A percentile compares a stretch with the other conserved stretches of the same genome.
phyloP scores from a whole-genome alignment of 1,140 invertebrate genomes.

The Drosophila jambulina region DNA sequence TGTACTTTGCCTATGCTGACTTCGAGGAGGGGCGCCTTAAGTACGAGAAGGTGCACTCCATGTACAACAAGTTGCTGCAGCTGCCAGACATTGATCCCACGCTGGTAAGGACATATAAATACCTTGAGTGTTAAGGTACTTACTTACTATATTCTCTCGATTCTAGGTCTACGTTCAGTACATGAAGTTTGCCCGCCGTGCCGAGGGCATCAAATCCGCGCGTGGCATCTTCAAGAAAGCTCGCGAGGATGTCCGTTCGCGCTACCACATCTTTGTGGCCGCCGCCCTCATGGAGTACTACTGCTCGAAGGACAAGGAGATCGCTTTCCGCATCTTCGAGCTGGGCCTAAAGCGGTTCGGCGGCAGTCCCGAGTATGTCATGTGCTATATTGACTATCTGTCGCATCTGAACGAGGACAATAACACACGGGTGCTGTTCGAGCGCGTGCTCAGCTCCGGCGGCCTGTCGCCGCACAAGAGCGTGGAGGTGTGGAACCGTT shows the following conservation, averaged over 20 bases:
- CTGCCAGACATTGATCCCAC: constrained; percentile 97
- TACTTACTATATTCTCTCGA: neutral
- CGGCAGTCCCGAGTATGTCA: constrained; percentile 96
- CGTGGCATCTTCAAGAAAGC: constrained; percentile 97
- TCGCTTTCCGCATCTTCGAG: constrained; percentile 99
- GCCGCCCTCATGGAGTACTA: constrained; percentile 99
- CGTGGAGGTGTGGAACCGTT: constrained; percentile 99
- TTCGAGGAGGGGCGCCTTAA: constrained; percentile 99
- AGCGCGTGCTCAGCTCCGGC: constrained; percentile 97
- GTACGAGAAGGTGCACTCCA: constrained; percentile 98
- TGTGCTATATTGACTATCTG: constrained; percentile 98
- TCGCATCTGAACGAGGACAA: constrained; percentile 99
- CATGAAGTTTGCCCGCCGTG: constrained; percentile 98
- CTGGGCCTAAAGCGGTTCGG: constrained; percentile 98
- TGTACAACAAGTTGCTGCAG: constrained; percentile 96
- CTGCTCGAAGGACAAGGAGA: constrained; percentile 99
- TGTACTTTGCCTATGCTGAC: constrained; percentile 99
- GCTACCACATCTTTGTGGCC: constrained; percentile 97
- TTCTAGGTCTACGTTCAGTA: constrained; percentile 96
- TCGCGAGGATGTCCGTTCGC: constrained; percentile 93
- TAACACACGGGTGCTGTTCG: constrained; percentile 98
- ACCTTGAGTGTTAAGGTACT: neutral
- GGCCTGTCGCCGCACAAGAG: constrained; percentile 96
- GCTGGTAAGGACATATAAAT: constrained; percentile 87
- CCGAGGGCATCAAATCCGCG: constrained; percentile 99